Evolutionary conservation across 1,140 invertebrate species (phyloP), one percentile per base, ranked within the genome.

Genomic region (Drosophila grimshawi): DNA sequence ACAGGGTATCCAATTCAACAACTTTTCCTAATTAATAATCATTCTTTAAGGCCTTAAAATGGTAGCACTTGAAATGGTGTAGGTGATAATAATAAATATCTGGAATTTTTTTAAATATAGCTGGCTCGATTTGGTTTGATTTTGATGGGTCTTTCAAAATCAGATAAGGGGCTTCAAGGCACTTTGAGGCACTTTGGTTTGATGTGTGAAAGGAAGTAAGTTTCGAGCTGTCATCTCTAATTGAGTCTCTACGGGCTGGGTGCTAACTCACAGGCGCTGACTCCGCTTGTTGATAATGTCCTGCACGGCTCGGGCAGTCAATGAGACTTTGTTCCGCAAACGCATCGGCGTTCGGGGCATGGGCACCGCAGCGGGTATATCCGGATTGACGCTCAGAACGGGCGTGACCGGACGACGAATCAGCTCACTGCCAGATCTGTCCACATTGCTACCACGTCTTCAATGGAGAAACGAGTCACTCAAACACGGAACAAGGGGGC

Each of bases 321-420:
- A 53, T 10, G 90, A 92, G 5, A 92, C 83, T 51, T 78, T 80
- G 74, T 71, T 90, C 43, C 71, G 76, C 71, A 92, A 72, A 57
- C 90, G 86, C 67, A 91, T 89, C 5, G 90, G 90, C 62, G 90
- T 92, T 51, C 90, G 78, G 33, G 90, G 90, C 81, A 89, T 57
- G 29, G 90, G 90, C 63, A 76, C 51, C 37, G 90, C 90, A 30
- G 81, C 81, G 41, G 85, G 81, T 39, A 88, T 69, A 76, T 92
- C 86, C 27, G 90, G 75, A 69, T 88, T 82, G 4, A 80, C 83
- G 43, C 66, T 78, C 43, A 92, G 71, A 29, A 86, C 81, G n/a
- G 90, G 90, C 61, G 90, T 92, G 37, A 92, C 66, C 29, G 90
- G 85, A 37, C 90, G 90, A 66, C 90, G 86, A 29, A 67, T 51